Base-by-base conservation (phyloP, 2,113 vertebrate species). In the Galeopterus variegatus region DNA sequence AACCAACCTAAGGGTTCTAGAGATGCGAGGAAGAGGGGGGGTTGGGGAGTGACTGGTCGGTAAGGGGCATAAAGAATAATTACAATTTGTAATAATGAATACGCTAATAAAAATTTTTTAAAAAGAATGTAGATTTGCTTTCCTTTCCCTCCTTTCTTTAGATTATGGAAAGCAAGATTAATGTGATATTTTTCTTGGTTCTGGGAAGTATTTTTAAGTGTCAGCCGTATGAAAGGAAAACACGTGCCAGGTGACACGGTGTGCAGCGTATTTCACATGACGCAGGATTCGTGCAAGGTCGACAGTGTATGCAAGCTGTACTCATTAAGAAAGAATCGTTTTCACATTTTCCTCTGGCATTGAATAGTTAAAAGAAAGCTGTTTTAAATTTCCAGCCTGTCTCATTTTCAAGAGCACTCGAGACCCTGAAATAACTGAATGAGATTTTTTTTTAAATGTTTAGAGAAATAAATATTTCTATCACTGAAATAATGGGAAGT, bases 391-490 rank as follows among this genome's bases (percentile, higher is more conserved):
- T 75, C 72, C 67, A 52, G 36, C 65, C 21, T 97, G 90, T 94
- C 95, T 95, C 85, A 82, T 94, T 94, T 95, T 65, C 81, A 85
- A 88, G 88, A 95, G 72, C 91, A 79, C 97, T 96, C 5, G 36
- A 85, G 94, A 79, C 83, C 67, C 76, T 79, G 85, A 90, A 95
- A 94, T 95, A 95, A 90, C 62, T 50, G 81, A 90, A 87, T 85
- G 94, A 70, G 96, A 90, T 87, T 69, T 92, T 70, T 81, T 18
- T 2, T 90, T 95, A 94, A 95, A 96, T 92, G 89, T 92, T 83
- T 92, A 93, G 84, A 96, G 93, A 97, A 94, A 96, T 96, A 93
- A 90, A 82, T 85, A 89, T 96, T 85, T 88, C 95, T 83, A 10
- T 24, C 41, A 69, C 33, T 85, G 50, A 13, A 62, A 90, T 96